Base-by-base conservation (phyloP, 1,140 invertebrate genomes). In the Lucilia sericata region DNA sequence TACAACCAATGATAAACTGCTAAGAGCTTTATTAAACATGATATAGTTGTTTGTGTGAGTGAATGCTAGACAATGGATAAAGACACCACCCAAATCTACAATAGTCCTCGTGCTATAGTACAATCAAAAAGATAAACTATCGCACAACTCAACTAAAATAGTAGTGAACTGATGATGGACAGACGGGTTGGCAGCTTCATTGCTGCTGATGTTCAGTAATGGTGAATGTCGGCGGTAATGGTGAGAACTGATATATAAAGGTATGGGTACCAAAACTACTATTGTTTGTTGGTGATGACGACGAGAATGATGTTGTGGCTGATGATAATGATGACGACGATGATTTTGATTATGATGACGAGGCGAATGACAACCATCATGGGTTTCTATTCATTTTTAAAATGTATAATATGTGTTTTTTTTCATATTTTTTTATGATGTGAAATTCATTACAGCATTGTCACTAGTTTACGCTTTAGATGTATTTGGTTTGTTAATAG, bases 291-390 rank as follows among this genome's bases (percentile, higher is more conserved):
- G 14, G 0, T 60, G 55, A n/a, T n/a, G 55, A 17, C 55, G 55
- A n/a, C 14, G 8, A n/a, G n/a, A 8, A n/a, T 60, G 55, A n/a
- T 17, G 13, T 17, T 60, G 13, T 60, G 14, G 5, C 13, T 60
- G n/a, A 60, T 60, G 55, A 60, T 42, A 42, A 42, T 42, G 42
- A 42, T 60, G 42, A 42, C 42, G 42, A 42, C 42, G 42, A 42
- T 42, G 55, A 60, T 60, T 60, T 60, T 60, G 55, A 60, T 60
- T 60, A 60, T 78, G 75, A 78, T 78, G 75, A 78, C 75, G 75
- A 78, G 36, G 14, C 75, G 42, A 80, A 80, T 80, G 76, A 80
- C 76, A 80, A 49, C 76, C 76, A 80, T 80, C 76, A 80, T 80
- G 65, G 65, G 5, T 70, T 70, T 70, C 65, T 70, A 25, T 21